These are phyloP conservation scores for Neolamprologus hecqui DNA, from an alignment of 2,113 vertebrate species.

Conservation along the genomic window DNA sequence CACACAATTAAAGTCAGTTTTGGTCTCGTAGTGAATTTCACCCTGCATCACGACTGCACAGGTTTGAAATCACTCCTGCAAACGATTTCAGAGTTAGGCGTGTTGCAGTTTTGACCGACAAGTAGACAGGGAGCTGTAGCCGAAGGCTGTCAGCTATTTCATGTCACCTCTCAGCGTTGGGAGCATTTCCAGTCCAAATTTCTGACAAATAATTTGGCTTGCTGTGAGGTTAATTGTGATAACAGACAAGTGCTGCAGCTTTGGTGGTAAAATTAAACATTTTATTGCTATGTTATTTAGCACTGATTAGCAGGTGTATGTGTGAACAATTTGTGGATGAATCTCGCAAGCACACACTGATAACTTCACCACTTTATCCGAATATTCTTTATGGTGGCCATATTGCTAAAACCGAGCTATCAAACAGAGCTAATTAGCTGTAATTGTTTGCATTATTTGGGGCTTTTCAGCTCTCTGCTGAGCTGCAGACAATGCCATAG, in stretches of 20 bases:
- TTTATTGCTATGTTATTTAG: neutral
- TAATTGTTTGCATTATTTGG: neutral
- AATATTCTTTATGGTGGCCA: neutral
- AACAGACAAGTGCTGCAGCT: neutral
- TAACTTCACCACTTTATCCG: neutral
- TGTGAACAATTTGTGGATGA: neutral
- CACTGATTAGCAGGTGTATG: neutral
- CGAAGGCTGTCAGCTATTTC: neutral
- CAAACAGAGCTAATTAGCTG: neutral
- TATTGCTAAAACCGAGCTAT: neutral
- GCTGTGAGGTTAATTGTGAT: neutral
- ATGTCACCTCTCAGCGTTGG: neutral
- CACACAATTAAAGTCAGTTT: neutral
- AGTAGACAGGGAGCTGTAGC: neutral
- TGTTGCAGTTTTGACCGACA: neutral
- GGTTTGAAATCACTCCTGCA: neutral
- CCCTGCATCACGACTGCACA: neutral
- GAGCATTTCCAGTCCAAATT: neutral
- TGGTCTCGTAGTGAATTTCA: neutral
- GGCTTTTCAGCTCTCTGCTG: neutral
- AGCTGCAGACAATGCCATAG: neutral
- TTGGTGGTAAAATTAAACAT: neutral
- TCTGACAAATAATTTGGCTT: neutral
- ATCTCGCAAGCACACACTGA: accelerated
- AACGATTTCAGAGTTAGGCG: neutral